Conservation (phyloP, 2,797 vertebrate genomes). For the Chloroceryle amazona region DNA sequence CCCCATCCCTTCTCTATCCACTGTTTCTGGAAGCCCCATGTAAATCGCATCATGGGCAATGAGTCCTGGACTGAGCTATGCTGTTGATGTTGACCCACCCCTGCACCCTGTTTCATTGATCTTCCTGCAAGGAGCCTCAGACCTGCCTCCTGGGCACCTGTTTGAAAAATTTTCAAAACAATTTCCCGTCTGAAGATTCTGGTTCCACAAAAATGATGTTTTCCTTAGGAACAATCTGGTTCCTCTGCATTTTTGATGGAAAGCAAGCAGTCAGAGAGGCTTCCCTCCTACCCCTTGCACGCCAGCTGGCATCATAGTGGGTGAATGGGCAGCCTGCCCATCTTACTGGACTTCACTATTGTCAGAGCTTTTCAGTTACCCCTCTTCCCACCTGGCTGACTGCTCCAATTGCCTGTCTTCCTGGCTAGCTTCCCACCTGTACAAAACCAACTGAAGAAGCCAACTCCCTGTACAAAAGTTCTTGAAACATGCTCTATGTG, state of each 20-base stretch:
- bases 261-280: background rate
- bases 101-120: background rate
- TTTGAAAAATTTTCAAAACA: background rate
- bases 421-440: background rate
- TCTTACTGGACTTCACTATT: background rate
- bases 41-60: rapidly evolving
- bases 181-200: background rate
- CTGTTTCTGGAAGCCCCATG: background rate
- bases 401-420: background rate
- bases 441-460: background rate
- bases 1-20: background rate
- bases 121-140: background rate
- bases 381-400: background rate
- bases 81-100: background rate
- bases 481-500: background rate
- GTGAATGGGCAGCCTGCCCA: background rate
- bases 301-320: background rate
- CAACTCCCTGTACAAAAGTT: background rate
- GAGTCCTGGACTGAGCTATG: background rate
- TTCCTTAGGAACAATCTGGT: background rate
- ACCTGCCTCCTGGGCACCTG: background rate
- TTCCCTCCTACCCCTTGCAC: background rate
- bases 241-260: background rate
- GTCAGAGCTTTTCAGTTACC: background rate
- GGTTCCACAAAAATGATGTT: background rate